A percentile compares a stretch with the other conserved stretches of the same genome.
Evolutionary conservation across 2,113 vertebrate species (phyloP).

Genomic region (Gavia stellata): DNA sequence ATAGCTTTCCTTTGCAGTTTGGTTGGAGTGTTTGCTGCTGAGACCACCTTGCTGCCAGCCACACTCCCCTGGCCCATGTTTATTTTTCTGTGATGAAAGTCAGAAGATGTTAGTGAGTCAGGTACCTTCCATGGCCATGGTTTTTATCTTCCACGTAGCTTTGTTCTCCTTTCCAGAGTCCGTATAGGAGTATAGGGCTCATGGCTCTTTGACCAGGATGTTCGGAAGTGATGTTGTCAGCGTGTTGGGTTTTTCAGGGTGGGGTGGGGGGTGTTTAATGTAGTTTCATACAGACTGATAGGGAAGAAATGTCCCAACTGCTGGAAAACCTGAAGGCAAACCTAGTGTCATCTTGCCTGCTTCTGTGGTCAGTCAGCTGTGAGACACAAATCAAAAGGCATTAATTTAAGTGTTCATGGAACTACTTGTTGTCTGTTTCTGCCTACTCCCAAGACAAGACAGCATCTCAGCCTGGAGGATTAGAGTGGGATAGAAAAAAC

Average conservation of each 20-base stretch:
- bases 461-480: neutral
- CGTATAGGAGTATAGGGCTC: neutral
- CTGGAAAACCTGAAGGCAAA: neutral
- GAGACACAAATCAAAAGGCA: neutral
- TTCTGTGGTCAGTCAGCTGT: neutral
- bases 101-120: neutral
- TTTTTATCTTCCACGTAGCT: neutral
- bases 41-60: neutral
- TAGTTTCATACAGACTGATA: neutral
- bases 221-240: neutral
- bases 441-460: neutral
- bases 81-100: neutral
- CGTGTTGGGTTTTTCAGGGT: neutral
- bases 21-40: neutral
- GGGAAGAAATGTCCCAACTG: neutral
- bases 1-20: neutral
- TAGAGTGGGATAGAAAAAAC: neutral
- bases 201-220: neutral
- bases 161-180: neutral
- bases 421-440: neutral
- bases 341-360: neutral
- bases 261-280: neutral
- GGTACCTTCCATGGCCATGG: neutral
- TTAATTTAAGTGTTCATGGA: neutral
- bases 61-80: neutral